A percentile compares a stretch with the other conserved stretches of the same genome.
Evolutionary conservation across 2,888 invertebrate genomes (phyloP).

Genomic region (Tryphoninae sp.): DNA sequence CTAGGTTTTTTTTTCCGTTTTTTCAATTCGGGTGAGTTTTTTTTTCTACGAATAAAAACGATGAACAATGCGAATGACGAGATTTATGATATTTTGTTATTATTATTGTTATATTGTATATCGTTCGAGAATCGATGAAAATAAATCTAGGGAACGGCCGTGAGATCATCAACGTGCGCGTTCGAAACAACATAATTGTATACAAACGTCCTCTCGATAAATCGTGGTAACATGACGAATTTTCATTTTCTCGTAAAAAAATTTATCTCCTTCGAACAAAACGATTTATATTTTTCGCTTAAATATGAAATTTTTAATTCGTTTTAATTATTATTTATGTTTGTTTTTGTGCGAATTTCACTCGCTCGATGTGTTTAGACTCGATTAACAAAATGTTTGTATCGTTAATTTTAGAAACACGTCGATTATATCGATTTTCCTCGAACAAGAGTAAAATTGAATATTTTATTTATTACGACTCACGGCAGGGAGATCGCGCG

Average conservation of each 20-base stretch:
- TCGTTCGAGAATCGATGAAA: slow-evolving; percentile 29
- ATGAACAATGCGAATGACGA: background rate
- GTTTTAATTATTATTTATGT: no score
- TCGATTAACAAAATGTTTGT: no score
- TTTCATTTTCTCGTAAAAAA: background rate
- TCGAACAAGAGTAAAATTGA: background rate
- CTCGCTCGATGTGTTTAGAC: no score
- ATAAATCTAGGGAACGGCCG: background rate
- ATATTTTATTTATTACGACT: background rate
- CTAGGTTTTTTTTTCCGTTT: no score
- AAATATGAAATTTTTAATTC: no score
- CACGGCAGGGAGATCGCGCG: background rate
- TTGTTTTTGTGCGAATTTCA: no score
- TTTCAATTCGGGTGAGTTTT: background rate
- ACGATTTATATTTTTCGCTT: background rate
- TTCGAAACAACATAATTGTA: no score
- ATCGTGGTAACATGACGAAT: no score
- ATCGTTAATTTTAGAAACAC: background rate
- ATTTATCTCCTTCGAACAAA: background rate
- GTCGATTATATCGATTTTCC: background rate
- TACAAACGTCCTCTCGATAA: no score
- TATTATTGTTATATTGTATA: background rate
- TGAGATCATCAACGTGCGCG: background rate
- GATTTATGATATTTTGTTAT: background rate
- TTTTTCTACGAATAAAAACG: background rate